These are phyloP conservation scores for Achatina immaculata DNA, from an alignment of 1,140 invertebrate genomes.

Conservation along the genomic window DNA sequence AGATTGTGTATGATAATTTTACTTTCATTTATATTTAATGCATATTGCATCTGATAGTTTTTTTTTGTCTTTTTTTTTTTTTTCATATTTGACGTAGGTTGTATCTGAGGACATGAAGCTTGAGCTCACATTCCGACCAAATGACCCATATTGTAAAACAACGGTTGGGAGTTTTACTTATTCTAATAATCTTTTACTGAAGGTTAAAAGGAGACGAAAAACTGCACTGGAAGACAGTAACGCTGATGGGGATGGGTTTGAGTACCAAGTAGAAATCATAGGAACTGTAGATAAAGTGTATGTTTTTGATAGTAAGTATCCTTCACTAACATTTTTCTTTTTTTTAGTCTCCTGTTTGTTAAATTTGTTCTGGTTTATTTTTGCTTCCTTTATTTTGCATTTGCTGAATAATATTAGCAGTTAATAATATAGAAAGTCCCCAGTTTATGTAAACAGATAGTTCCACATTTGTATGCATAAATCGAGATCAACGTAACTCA, in stretches of 20 bases:
- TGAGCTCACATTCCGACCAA: conserved; percentile 83
- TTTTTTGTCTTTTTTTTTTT: conserved; percentile 16
- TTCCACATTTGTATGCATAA: too few relatives aligned
- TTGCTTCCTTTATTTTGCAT: too few relatives aligned
- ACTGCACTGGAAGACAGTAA: conserved; percentile 44
- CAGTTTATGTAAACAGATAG: too few relatives aligned
- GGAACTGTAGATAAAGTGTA: conserved; percentile 80
- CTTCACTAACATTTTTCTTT: conserved; percentile 6
- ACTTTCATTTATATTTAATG: too few relatives aligned
- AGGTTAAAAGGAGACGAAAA: conserved; percentile 72
- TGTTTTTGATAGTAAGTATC: conserved; percentile 80
- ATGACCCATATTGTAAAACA: conserved; percentile 88
- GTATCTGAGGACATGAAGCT: conserved; percentile 77
- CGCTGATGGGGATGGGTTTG: conserved; percentile 49
- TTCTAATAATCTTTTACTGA: conserved; percentile 81
- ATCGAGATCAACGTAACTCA: too few relatives aligned
- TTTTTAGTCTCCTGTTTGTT: too few relatives aligned
- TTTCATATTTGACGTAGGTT: conserved; percentile 37
- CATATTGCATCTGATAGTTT: too few relatives aligned
- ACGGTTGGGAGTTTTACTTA: conserved; percentile 79
- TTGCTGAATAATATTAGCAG: too few relatives aligned
- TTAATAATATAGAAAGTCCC: too few relatives aligned
- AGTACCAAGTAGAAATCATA: conserved; percentile 74
- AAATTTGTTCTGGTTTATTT: too few relatives aligned
- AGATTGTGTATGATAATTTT: too few relatives aligned